Evolutionary conservation across 2,797 vertebrate species (phyloP).

Genomic region (Onychomys torridus): DNA sequence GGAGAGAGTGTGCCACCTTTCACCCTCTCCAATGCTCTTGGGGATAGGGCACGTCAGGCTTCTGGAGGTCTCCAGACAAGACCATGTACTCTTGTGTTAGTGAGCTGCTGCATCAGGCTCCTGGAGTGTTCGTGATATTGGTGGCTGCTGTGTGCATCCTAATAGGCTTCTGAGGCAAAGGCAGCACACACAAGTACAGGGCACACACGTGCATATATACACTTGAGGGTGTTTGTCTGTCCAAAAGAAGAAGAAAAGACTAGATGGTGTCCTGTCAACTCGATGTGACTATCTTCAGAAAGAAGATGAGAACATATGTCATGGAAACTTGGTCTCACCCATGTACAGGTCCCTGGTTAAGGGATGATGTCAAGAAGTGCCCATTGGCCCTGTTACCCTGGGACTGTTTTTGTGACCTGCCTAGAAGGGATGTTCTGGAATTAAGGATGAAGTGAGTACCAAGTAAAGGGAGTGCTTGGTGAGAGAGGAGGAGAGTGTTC

Average conservation of each 20-base stretch:
- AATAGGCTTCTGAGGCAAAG: neutral
- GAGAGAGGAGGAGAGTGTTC: neutral
- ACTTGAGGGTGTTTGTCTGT: neutral
- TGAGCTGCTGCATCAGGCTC: neutral
- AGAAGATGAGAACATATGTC: neutral
- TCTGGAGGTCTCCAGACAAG: neutral
- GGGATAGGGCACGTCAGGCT: neutral
- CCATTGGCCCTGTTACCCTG: too few relatives aligned
- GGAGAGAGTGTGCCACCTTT: neutral
- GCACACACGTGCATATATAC: neutral
- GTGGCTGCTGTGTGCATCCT: neutral
- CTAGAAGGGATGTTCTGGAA: neutral
- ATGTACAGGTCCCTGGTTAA: neutral
- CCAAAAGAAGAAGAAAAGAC: neutral
- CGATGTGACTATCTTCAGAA: neutral
- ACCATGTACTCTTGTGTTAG: neutral
- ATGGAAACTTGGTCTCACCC: neutral
- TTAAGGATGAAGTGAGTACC: neutral
- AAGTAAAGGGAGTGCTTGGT: neutral
- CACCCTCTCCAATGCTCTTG: too few relatives aligned
- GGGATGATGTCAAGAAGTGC: neutral
- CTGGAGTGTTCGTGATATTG: too few relatives aligned
- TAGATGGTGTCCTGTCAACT: neutral
- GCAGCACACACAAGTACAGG: neutral
- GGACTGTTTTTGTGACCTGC: neutral